Evolutionary conservation across 1,140 invertebrate species (phyloP), one percentile per base, ranked within the genome.

Genomic region (Lanistes nyassanus): DNA sequence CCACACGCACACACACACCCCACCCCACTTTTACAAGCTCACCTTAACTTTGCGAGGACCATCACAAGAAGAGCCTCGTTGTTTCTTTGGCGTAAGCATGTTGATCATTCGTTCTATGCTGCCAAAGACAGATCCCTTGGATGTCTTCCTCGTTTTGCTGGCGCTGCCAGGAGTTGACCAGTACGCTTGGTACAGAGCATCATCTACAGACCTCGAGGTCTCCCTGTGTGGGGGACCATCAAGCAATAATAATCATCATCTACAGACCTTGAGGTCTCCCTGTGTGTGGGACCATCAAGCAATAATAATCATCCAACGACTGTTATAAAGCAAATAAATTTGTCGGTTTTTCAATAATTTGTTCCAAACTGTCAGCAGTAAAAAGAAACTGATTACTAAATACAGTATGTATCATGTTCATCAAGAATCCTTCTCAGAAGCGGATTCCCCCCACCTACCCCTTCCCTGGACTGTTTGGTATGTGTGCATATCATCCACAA

Each of bases 101-200:
- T 91, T 92, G 76, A 92, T 91, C 53, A 95, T 91, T 76, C 92
- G 91, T 86, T 95, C 94, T 56, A 95, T 91, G 82, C 92, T 93
- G 4, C 93, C 94, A 83, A 94, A 91, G 70, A 95, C 91, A 0
- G 87, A 82, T 0, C 81, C 84, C 68, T 87, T 87, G 62, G 80
- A 81, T 2, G 81, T 76, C 75, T 84, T 85, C 11, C 75, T 72
- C 19, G 80, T 47, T 71, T 86, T 84, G 4, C 76, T 75, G 19
- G 77, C 37, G 67, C 91, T 90, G 23, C 91, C 91, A 55, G 92
- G 93, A 23, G 81, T 83, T 16, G 78, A 70, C 34, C 79, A 74
- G 75, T 87, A 83, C 23, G 81, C 79, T 51, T 78, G 80, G 76
- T 87, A 83, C 29, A 89, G 72, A 36, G 86, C 85, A 58, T 86